Percentiles rank a stretch among this genome's conserved stretches.
Conservation (phyloP, 2,888 invertebrate genomes). For the Rhagonycha lutea region DNA sequence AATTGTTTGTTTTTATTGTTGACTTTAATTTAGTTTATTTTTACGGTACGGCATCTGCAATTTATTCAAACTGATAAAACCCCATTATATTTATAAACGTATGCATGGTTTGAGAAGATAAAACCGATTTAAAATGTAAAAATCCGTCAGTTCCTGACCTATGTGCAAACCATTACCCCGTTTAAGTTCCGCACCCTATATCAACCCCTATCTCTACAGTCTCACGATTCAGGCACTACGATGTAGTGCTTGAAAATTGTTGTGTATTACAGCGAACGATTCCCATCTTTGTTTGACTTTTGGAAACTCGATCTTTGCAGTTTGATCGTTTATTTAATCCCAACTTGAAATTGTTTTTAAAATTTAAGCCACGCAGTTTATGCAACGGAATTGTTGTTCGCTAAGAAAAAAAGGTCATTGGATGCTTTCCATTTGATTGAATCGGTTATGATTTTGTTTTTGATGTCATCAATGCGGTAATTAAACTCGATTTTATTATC, state of each 20-base stretch:
- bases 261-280: conserved; percentile 7
- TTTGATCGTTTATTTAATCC: not conserved
- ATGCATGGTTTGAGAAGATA: conserved; percentile 24
- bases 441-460: not conserved
- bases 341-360: not conserved
- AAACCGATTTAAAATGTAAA: conserved; percentile 30
- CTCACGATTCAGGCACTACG: conserved; percentile 11
- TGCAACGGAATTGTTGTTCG: not conserved
- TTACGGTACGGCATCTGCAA: conserved; percentile 2
- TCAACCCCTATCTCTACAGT: conserved; percentile 18
- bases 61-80: conserved; percentile 13
- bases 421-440: too few species aligned
- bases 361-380: not conserved
- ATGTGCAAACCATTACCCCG: conserved; percentile 29
- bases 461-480: not conserved
- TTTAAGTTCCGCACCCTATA: conserved; percentile 24
- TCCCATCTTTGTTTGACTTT: conserved; percentile 8
- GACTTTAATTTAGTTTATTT: not conserved
- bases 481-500: not conserved
- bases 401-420: not conserved
- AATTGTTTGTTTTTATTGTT: not conserved
- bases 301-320: not conserved
- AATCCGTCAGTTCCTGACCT: conserved; percentile 28
- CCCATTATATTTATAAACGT: conserved; percentile 21
- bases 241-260: conserved; percentile 10